Percentiles rank a stretch among this genome's conserved stretches.
Conservation (phyloP, 2,888 invertebrate species). For the Drosophila vallismaia region DNA sequence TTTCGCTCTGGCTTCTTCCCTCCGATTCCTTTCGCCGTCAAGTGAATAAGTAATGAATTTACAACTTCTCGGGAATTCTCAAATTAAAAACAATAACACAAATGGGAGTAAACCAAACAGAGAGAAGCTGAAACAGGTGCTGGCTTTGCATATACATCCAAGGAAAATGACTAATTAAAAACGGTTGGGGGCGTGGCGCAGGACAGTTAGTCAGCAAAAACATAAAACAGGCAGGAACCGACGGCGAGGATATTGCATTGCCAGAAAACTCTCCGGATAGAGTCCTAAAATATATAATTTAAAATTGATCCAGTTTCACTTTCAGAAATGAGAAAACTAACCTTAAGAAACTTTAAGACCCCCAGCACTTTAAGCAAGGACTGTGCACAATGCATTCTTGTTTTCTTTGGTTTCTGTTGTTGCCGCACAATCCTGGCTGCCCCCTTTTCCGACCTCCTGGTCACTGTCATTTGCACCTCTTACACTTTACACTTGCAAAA, state of each 20-base stretch:
- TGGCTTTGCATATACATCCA: conserved; percentile 51
- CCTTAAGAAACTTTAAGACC: conserved; percentile 13
- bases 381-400: conserved; percentile 2
- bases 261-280: neutral
- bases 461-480: conserved; percentile 78
- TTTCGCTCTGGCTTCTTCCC: conserved; percentile 20
- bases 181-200: conserved; percentile 74
- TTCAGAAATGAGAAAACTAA: neutral
- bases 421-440: conserved; percentile 64
- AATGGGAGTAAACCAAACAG: conserved; percentile 53
- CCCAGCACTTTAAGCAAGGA: conserved; percentile 25
- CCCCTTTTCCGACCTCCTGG: conserved; percentile 40
- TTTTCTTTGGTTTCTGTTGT: conserved; percentile 32
- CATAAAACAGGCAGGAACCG: conserved; percentile 36
- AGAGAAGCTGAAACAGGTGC: conserved; percentile 63
- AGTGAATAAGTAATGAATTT: conserved; percentile 81
- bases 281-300: neutral
- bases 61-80: conserved; percentile 80
- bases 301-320: neutral
- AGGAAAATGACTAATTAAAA: conserved; percentile 76
- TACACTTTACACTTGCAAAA: conserved; percentile 77
- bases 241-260: conserved; percentile 1
- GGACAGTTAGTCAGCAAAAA: conserved; percentile 66
- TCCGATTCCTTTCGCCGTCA: conserved; percentile 62
- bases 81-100: conserved; percentile 81